Conservation (phyloP, 1,140 invertebrate genomes). For the Drosophila tropicalis region DNA sequence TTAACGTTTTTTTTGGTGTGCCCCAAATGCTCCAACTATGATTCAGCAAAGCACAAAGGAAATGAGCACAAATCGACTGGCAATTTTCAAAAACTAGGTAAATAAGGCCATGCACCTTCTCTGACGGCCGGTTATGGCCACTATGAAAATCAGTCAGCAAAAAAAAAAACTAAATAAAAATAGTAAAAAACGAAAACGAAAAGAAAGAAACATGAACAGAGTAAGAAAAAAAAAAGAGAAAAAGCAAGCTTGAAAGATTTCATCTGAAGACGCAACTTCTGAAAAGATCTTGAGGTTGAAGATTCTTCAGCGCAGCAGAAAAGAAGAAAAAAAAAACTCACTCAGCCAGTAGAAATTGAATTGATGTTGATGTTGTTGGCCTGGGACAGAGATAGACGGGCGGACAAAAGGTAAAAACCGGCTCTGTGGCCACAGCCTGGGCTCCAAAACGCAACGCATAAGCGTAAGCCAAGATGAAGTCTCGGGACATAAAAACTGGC, state of each 20-base stretch:
- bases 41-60: conserved; percentile 59
- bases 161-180: conserved; percentile 30
- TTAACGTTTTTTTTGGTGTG: conserved; percentile 33
- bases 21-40: conserved; percentile 55
- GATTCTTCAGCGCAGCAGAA: conserved; percentile 55
- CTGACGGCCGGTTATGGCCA: conserved; percentile 15
- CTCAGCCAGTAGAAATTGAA: conserved; percentile 80
- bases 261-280: conserved; percentile 48
- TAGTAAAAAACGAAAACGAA: conserved; percentile 64
- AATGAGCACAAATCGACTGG: conserved; percentile 45
- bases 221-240: conserved; percentile 48
- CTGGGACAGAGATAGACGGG: conserved; percentile 35
- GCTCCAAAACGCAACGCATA: conserved; percentile 52
- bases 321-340: conserved; percentile 55
- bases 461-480: conserved; percentile 49
- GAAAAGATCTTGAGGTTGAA: conserved; percentile 31
- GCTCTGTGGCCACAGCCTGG: conserved; percentile 51
- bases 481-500: conserved; percentile 15
- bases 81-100: conserved; percentile 75
- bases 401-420: conserved; percentile 48
- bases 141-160: conserved; percentile 20
- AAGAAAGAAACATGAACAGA: conserved; percentile 43
- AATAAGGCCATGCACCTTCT: conserved; percentile 82
- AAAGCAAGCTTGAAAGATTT: conserved; percentile 46
- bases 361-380: conserved; percentile 74